These are phyloP conservation scores for Gallinago solitaria DNA, from an alignment of 2,797 vertebrate genomes.

Conservation along the genomic window DNA sequence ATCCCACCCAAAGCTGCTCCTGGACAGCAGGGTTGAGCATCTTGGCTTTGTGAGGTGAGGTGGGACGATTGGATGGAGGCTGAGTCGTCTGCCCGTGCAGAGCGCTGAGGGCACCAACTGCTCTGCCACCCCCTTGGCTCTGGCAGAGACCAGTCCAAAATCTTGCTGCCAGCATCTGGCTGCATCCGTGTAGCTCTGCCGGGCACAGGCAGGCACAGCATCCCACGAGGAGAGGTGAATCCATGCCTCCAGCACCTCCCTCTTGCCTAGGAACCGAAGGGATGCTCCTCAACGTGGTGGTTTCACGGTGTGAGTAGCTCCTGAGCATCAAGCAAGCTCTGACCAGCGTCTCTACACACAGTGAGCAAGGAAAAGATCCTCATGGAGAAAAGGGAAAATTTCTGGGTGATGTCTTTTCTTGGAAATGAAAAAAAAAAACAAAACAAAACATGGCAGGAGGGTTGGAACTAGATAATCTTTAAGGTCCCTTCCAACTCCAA, in stretches of 20 bases:
- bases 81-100: neutral
- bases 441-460: neutral
- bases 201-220: rapidly evolving
- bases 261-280: rapidly evolving
- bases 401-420: neutral
- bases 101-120: rapidly evolving
- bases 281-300: neutral
- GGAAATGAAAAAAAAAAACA: neutral
- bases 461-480: neutral
- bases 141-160: neutral
- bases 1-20: neutral
- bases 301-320: neutral
- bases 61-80: neutral
- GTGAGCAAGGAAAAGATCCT: neutral
- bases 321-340: neutral
- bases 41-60: neutral
- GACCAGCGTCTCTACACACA: rapidly evolving
- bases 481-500: neutral
- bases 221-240: rapidly evolving
- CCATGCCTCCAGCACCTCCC: neutral
- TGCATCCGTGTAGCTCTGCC: neutral
- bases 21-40: neutral
- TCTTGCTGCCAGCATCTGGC: rapidly evolving
- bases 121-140: neutral
- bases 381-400: neutral